These are phyloP conservation scores for Pangasius larnaudii DNA, from an alignment of 2,797 vertebrate genomes.

Conservation along the genomic window DNA sequence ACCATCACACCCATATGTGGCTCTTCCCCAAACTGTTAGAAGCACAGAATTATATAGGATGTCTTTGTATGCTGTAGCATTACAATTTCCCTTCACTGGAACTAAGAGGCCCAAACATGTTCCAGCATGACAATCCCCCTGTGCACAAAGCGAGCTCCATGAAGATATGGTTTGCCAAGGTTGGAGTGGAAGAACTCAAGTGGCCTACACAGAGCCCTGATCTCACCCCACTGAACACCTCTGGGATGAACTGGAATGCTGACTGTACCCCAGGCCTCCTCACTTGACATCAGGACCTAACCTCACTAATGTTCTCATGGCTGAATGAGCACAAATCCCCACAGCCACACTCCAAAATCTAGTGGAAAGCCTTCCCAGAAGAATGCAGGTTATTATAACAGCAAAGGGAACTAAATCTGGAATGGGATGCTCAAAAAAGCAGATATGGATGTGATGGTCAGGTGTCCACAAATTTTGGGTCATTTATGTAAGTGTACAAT, in stretches of 20 bases:
- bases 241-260: not conserved
- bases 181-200: not conserved
- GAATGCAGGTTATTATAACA: too few relatives aligned
- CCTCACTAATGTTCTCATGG: not conserved
- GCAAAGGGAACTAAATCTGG: not conserved
- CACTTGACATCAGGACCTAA: not conserved
- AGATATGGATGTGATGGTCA: not conserved
- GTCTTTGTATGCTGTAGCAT: not conserved
- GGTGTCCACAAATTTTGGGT: too few relatives aligned
- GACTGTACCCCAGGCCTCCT: not conserved
- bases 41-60: not conserved
- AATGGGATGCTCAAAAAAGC: not conserved
- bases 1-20: not conserved
- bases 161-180: not conserved
- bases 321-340: not conserved
- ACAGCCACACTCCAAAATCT: not conserved
- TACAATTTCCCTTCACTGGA: not conserved
- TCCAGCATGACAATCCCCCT: not conserved
- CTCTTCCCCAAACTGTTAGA: not conserved
- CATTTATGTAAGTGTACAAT: not conserved
- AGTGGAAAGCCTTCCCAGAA: not conserved
- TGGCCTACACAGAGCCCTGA: not conserved
- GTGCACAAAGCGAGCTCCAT: not conserved
- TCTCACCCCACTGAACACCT: not conserved
- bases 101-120: not conserved